Base-by-base conservation (phyloP, 2,113 vertebrate genomes). In the Megaceryle maxima region DNA sequence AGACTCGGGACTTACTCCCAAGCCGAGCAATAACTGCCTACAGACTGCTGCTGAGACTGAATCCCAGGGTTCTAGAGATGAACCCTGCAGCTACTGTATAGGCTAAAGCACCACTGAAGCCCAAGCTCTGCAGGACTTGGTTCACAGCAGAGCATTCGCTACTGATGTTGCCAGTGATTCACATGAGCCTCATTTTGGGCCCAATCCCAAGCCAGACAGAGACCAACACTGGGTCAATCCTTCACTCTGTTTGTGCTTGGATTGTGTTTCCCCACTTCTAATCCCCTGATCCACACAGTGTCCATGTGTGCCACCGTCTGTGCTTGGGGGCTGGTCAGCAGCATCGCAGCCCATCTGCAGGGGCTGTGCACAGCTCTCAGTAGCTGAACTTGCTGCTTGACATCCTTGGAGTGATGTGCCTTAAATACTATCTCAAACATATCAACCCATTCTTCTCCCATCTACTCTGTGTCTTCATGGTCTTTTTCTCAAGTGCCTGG, bases 61-160 rank as follows among this genome's bases (percentile, higher is more conserved):
- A 39, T 24, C 62, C 35, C 75, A 66, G 67, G 53, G 69, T 35
- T 55, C 3, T 13, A 1, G 10, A 51, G 46, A 41, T 28, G 48
- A 84, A 24, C 53, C n/a, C 56, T 64, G 48, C 16, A n/a, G 79
- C 39, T 43, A 0, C 59, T n/a, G 1, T 8, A 3, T 0, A 2
- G 33, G 55, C 43, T 74, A 43, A 25, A 64, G 63, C 68, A 57
- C 37, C 57, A 0, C 67, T 25, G 37, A 41, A 53, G 25, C 35
- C n/a, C 41, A 19, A 5, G 87, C 68, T 75, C 39, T 76, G 70
- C 75, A 66, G 72, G 79, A 20, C 77, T 35, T 41, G 43, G 25
- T 16, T 91, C 41, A 14, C 37, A 21, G 63, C 12, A 28, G 13
- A 84, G 9, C 46, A 1, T 19, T 74, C 7, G 0, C 41, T 74